These are phyloP conservation scores for Silurus glanis DNA, from an alignment of 2,113 vertebrate species.

Conservation along the genomic window DNA sequence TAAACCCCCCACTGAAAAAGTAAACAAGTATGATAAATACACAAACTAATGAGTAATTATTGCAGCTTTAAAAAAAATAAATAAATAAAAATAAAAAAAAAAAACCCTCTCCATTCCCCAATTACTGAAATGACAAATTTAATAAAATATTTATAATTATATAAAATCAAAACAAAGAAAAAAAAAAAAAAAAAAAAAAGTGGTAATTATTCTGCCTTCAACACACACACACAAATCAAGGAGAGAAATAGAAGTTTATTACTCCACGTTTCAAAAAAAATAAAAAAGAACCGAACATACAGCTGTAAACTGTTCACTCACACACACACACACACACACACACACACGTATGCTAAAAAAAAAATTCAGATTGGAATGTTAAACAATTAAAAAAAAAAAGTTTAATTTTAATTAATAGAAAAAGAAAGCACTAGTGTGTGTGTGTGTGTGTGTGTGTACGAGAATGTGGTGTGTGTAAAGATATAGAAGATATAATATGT, in stretches of 20 bases:
- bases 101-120: no score
- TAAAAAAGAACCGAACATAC: slow-evolving; percentile 19
- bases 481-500: neutral
- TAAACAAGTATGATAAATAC: no score
- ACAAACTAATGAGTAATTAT: no score
- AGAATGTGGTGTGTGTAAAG: neutral
- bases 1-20: no score
- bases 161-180: no score
- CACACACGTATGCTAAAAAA: neutral
- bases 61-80: no score
- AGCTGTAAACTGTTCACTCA: slow-evolving; percentile 25
- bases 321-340: neutral
- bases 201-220: slow-evolving; percentile 23
- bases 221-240: slow-evolving; percentile 23
- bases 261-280: slow-evolving; percentile 23
- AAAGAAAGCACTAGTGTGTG: no score
- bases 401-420: neutral
- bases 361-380: neutral
- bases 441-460: neutral
- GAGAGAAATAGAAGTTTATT: slow-evolving; percentile 49
- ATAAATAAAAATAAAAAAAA: no score
- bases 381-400: neutral
- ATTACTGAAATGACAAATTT: no score
- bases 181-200: neutral
- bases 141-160: no score